phyloP scores from a whole-genome alignment of 2,888 invertebrate genomes.

The Sepiola atlantica region DNA sequence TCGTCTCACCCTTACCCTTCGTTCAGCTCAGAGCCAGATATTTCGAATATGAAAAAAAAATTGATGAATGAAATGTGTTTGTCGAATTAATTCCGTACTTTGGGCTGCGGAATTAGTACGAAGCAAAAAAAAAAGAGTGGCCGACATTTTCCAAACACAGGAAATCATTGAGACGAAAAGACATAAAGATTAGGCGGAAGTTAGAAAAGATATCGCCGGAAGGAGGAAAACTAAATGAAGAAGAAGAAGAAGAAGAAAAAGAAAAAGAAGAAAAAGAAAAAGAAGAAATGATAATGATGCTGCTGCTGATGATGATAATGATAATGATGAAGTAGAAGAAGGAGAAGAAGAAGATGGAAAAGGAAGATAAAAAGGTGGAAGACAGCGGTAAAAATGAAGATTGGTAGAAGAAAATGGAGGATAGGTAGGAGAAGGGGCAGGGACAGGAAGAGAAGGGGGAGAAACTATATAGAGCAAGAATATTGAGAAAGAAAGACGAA shows the following conservation, averaged over 20 bases:
- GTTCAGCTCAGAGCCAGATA: neutral
- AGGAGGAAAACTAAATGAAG: neutral
- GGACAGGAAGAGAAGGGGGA: neutral
- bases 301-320: too few species aligned
- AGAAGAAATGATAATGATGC: neutral
- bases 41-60: neutral
- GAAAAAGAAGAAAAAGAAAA: neutral
- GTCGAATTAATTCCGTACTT: neutral
- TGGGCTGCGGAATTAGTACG: neutral
- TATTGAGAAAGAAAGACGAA: too few species aligned
- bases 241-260: neutral
- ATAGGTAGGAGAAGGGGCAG: neutral
- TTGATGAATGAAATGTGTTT: too few species aligned
- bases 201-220: neutral
- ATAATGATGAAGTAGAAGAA: too few species aligned
- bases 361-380: neutral
- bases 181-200: neutral
- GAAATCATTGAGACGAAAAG: neutral
- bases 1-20: neutral
- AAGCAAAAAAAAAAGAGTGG: neutral
- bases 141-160: neutral
- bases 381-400: neutral
- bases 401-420: too few species aligned
- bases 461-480: too few species aligned
- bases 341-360: neutral